phyloP scores from a whole-genome alignment of 2,888 invertebrate genomes.

The Platycnemis pennipes region DNA sequence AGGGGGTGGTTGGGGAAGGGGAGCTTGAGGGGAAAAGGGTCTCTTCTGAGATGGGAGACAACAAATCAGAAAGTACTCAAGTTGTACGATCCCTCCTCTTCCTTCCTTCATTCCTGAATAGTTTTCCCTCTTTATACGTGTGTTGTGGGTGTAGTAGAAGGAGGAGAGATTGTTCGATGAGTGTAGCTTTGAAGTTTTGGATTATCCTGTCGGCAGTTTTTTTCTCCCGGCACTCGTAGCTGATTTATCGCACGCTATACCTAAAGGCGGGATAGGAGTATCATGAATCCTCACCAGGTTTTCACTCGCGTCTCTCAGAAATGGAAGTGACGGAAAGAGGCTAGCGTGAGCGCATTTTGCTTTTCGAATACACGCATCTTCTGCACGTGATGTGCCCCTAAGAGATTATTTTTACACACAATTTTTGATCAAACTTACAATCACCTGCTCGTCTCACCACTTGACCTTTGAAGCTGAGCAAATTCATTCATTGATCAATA shows the following conservation, averaged over 20 bases:
- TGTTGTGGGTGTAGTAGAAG: not conserved
- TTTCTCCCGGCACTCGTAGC: not conserved
- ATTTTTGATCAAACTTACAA: too few species aligned
- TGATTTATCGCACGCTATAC: not conserved
- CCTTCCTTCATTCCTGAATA: not conserved
- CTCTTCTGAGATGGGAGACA: not conserved
- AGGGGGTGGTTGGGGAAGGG: not conserved
- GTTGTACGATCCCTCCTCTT: not conserved
- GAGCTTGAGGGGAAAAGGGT: too few species aligned
- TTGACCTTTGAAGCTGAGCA: too few species aligned
- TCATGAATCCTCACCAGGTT: not conserved
- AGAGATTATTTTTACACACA: too few species aligned
- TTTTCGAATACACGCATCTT: not conserved
- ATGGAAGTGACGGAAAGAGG: not conserved
- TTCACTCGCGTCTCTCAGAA: not conserved
- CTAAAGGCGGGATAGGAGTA: not conserved
- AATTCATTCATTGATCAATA: too few species aligned
- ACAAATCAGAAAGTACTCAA: conserved; percentile 41
- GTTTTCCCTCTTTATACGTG: not conserved
- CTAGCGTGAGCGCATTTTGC: not conserved
- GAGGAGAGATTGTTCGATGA: not conserved
- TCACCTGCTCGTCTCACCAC: too few species aligned
- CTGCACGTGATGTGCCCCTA: not conserved
- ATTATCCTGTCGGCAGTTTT: conserved; percentile 22
- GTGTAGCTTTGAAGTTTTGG: conserved; percentile 37